Base-by-base conservation (phyloP, 1,140 invertebrate species). In the Cydia fagiglandana region DNA sequence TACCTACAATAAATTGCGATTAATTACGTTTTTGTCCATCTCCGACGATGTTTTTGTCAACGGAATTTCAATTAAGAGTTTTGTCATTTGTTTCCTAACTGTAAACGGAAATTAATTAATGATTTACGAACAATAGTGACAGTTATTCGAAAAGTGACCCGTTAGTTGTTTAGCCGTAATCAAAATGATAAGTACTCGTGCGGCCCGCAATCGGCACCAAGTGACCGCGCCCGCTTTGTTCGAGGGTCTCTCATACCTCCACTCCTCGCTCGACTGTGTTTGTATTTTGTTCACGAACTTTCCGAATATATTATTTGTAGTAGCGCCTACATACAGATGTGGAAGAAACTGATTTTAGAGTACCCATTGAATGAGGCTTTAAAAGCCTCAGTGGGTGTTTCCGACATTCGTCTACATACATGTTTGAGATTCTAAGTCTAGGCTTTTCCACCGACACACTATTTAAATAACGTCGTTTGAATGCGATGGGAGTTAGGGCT, bases 221-320 rank as follows among this genome's bases (percentile, higher is more conserved):
- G 81, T 81, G 82, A 86, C 80, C 80, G 76, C 78, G 64, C 20
- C 45, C 80, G 85, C 84, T 89, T 90, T 88, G 88, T 89, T 87
- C 78, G 79, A 80, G 78, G 53, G 83, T 80, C 82, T 87, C 87
- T 86, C 83, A 86, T 81, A 81, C 80, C 83, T 83, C 83, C 83
- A 86, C 86, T 89, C 81, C 81, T 88, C 81, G 83, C 81, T 83
- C 86, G 75, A 74, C 80, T 83, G 83, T 91, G 86, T 91, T 91
- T 88, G 85, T 91, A 92, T 92, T 92, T 89, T 82, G 86, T 89
- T 86, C 89, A 89, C 88, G 88, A 88, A 88, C 85, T 88, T 87
- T 86, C 79, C 80, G 89, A 90, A 92, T 92, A 91, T 88, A 87
- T 91, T 92, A 92, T 87, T 85, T 81, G 82, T 82, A 83, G 77